Base-by-base conservation (phyloP, 1,140 invertebrate genomes). In the Tetramorium alpestre region DNA sequence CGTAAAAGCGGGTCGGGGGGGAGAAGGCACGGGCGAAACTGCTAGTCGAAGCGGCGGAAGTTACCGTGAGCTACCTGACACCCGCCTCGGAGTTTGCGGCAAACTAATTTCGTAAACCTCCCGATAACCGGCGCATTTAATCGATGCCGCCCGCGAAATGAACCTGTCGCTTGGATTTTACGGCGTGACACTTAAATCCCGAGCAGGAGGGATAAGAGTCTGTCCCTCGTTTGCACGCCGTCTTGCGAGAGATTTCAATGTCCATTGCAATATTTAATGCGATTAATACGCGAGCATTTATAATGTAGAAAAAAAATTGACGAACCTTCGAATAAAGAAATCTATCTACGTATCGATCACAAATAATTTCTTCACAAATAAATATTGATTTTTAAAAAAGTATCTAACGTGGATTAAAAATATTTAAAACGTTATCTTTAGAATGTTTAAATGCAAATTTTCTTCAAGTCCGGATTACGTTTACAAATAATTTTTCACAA, bases 81-180 rank as follows among this genome's bases (percentile, higher is more conserved):
- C 47, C 38, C 69, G 4, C n/a, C 38, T 22, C 58, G 65, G 47
- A 49, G 64, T 78, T 87, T 70, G 44, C 76, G 44, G 64, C 28
- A 70, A 81, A 47, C 58, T 67, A 56, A 70, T 69, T 65, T 64
- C 84, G 62, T 81, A 80, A 76, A 70, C 58, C 67, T 69, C 22
- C 67, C 38, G 62, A 60, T 77, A 64, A 49, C 51, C 84, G 25
- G 8, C 13, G n/a, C 75, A 58, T 54, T 77, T 78, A 78, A 72
- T 82, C 64, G 64, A 76, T 54, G 75, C 76, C 51, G 51, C 44
- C 69, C 41, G 22, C 22, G 25, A 22, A 69, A 58, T 65, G 18
- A 33, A 64, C 25, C 47, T 18, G 28, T 54, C 41, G 58, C n/a
- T 73, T 70, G 80, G 69, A 47, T 84, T 87, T 78, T 70, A 85